phyloP scores from a whole-genome alignment of 2,113 vertebrate species.

The Propithecus coquereli region DNA sequence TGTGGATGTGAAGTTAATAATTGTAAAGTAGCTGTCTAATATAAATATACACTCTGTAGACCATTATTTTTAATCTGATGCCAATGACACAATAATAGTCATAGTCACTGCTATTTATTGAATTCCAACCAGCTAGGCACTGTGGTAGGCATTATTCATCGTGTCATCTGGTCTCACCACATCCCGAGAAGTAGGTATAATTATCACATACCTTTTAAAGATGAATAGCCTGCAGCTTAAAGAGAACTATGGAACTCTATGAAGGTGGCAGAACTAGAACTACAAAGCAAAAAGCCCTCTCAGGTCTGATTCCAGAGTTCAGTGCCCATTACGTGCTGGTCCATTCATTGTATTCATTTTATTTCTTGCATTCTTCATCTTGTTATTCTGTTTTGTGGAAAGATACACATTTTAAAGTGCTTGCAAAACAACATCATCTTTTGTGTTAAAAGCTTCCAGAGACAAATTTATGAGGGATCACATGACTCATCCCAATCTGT shows the following conservation, averaged over 20 bases:
- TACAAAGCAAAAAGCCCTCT: not conserved
- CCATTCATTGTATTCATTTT: not conserved
- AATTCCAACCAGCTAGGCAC: not conserved
- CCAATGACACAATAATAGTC: not conserved
- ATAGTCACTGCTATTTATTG: not conserved
- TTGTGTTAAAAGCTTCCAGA: slow-evolving; percentile 18
- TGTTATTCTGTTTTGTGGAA: not conserved
- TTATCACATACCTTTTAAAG: not conserved
- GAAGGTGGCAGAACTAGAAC: not conserved
- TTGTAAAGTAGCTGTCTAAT: not conserved
- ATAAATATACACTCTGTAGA: not conserved
- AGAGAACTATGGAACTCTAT: not conserved
- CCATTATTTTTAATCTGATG: not conserved
- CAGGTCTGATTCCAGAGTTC: not conserved
- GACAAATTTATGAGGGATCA: not conserved
- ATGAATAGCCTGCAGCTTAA: not conserved
- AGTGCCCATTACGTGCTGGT: not conserved
- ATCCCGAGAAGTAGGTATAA: not conserved
- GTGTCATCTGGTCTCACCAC: not conserved
- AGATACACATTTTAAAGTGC: not conserved
- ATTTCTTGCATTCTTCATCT: not conserved
- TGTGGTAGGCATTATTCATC: not conserved
- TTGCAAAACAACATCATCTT: not conserved
- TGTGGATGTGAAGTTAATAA: not conserved
- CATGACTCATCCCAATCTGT: slow-evolving; percentile 6